These are phyloP conservation scores for Austrofundulus limnaeus DNA, from an alignment of 2,113 vertebrate genomes.

Conservation along the genomic window DNA sequence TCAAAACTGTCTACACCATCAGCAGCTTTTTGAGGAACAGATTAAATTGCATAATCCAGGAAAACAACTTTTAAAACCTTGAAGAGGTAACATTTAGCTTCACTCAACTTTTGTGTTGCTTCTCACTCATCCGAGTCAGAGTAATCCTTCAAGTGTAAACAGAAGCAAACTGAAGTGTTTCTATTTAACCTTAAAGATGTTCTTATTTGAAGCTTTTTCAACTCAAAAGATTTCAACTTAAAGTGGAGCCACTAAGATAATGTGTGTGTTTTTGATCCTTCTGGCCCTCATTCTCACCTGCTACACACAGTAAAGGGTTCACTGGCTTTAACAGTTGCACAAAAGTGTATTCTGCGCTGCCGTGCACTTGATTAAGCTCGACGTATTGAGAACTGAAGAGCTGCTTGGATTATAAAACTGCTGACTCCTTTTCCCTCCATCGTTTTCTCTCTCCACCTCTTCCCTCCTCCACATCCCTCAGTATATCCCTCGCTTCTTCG, in stretches of 20 bases:
- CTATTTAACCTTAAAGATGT: too few species aligned
- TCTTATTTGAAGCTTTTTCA: not conserved
- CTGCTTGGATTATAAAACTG: conserved; percentile 64
- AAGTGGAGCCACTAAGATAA: not conserved
- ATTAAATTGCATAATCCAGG: not conserved
- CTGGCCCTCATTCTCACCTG: conserved; percentile 1
- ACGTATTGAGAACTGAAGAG: conserved; percentile 58
- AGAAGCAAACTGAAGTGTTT: not conserved
- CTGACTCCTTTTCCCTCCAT: conserved; percentile 58
- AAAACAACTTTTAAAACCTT: not conserved
- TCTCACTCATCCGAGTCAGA: not conserved
- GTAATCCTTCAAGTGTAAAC: not conserved
- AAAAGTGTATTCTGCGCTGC: conserved; percentile 39
- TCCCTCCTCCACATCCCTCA: conserved; percentile 17
- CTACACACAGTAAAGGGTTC: conserved; percentile 9
- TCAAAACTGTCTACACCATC: not conserved
- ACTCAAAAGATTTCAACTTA: not conserved
- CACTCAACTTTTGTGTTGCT: not conserved
- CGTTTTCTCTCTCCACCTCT: conserved; percentile 29
- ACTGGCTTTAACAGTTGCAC: conserved; percentile 23
- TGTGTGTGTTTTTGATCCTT: not conserved
- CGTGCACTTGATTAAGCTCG: conserved; percentile 53
- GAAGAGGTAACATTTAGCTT: not conserved
- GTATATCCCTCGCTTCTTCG: conserved; percentile 29
- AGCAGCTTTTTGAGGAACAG: too few species aligned